Base-by-base conservation (phyloP, 2,888 invertebrate genomes). In the Parelbella ahira region DNA sequence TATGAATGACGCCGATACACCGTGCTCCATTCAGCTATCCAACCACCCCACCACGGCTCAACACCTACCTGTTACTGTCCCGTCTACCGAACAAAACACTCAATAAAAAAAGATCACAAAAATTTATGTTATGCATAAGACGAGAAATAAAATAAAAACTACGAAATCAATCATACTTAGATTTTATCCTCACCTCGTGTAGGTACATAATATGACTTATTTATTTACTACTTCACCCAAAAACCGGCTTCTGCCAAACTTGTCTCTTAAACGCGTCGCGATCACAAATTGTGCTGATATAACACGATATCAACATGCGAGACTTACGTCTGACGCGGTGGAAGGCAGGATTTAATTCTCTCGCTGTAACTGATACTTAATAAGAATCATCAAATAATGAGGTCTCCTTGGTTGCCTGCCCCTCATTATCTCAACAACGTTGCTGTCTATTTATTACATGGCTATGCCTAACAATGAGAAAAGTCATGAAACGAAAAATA, bases 1-100 rank as follows among this genome's bases (percentile, higher is more conserved):
- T 61, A 65, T 63, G 59, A 67, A 67, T 63, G 60, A 65, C 64
- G 54, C 39, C 21, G 23, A 21, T 37, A 25, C 18, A 7, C 37
- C 20, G n/a, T 33, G 29, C 32, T 19, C 39, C 49, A 20, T 20
- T 5, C 20, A 5, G 9, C 10, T 4, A 21, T 21, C n/a, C 55
- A 55, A 59, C 61, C 56, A 63, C 34, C 47, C 46, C 48, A 44
- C 49, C 33, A 48, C 46, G 48, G 46, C 44, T 45, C 21, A 4
- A 21, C 21, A n/a, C n/a, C n/a, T n/a, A n/a, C n/a, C n/a, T n/a
- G n/a, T n/a, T n/a, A n/a, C n/a, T n/a, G n/a, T n/a, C n/a, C n/a
- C n/a, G n/a, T n/a, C n/a, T n/a, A n/a, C n/a, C n/a, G n/a, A n/a
- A n/a, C n/a, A n/a, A n/a, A n/a, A n/a, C n/a, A n/a, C n/a, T n/a